Conservation (phyloP, 2,888 invertebrate genomes). For the Argyresthia goedartella region DNA sequence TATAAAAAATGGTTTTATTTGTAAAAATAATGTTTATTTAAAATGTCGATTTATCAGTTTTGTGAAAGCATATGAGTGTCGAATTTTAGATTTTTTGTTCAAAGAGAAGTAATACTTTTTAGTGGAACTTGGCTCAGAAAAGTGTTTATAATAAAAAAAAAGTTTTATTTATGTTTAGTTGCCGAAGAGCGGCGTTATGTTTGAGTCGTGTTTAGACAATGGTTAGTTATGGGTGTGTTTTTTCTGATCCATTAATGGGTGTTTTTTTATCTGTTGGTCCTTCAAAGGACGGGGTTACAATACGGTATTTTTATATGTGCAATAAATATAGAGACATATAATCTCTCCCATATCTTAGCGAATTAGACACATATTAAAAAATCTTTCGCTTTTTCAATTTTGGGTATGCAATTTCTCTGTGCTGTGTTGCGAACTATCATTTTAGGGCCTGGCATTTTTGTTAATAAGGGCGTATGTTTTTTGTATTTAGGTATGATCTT, state of each 20-base stretch:
- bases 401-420: constrained; percentile 14
- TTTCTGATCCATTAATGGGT: constrained; percentile 27
- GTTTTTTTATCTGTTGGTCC: too few relatives aligned
- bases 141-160: constrained; percentile 21
- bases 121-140: constrained; percentile 23
- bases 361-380: constrained; percentile 49
- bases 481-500: too few relatives aligned
- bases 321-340: constrained; percentile 51
- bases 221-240: constrained; percentile 16
- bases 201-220: constrained; percentile 27
- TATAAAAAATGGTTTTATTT: too few relatives aligned
- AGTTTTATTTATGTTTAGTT: constrained; percentile 27
- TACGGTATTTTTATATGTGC: constrained; percentile 64
- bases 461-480: neutral
- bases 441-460: neutral
- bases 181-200: constrained; percentile 30
- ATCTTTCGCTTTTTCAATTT: constrained; percentile 56
- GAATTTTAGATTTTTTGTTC: neutral
- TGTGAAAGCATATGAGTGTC: constrained; percentile 29
- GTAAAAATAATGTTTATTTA: too few relatives aligned
- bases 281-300: constrained; percentile 6
- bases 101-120: neutral
- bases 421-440: constrained; percentile 2
- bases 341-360: constrained; percentile 61
- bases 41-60: neutral